Percentiles rank a stretch among this genome's conserved stretches.
Conservation (phyloP, 2,797 vertebrate genomes). For the Tarsius wallacei region DNA sequence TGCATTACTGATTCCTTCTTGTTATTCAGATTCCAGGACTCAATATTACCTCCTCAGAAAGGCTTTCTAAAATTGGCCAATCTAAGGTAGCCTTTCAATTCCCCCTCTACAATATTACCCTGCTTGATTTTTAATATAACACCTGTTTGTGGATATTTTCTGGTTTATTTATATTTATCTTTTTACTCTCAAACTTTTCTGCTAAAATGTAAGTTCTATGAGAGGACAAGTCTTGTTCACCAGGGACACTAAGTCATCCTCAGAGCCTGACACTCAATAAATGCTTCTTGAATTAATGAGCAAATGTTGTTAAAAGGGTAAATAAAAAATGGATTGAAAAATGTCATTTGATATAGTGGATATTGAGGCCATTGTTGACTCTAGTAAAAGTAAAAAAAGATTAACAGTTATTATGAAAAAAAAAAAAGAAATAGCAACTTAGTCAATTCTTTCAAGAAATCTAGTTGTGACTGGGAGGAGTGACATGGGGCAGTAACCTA, state of each 20-base stretch:
- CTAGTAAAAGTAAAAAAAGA: neutral
- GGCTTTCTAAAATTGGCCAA: neutral
- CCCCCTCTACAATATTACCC: neutral
- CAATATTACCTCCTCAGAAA: neutral
- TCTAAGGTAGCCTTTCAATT: neutral
- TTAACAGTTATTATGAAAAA: neutral
- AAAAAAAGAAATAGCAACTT: neutral
- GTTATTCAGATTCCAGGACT: constrained; percentile 25
- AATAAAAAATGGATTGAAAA: constrained; percentile 20
- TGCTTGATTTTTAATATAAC: constrained; percentile 19
- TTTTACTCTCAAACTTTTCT: constrained; percentile 43
- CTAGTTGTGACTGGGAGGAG: neutral
- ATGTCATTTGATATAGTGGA: neutral
- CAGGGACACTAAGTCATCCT: neutral
- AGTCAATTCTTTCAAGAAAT: constrained; percentile 31
- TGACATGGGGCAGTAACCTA: neutral
- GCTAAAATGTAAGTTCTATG: constrained; percentile 32
- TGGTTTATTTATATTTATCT: constrained; percentile 12
- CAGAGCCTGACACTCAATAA: neutral
- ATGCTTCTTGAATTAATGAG: constrained; percentile 26
- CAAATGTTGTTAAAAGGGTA: neutral
- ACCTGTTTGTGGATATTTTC: constrained; percentile 5
- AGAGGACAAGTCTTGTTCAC: neutral
- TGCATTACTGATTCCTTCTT: constrained; percentile 43
- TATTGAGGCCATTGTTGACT: neutral